Evolutionary conservation across 1,140 invertebrate species (phyloP).

Genomic region (Platyura marginata): DNA sequence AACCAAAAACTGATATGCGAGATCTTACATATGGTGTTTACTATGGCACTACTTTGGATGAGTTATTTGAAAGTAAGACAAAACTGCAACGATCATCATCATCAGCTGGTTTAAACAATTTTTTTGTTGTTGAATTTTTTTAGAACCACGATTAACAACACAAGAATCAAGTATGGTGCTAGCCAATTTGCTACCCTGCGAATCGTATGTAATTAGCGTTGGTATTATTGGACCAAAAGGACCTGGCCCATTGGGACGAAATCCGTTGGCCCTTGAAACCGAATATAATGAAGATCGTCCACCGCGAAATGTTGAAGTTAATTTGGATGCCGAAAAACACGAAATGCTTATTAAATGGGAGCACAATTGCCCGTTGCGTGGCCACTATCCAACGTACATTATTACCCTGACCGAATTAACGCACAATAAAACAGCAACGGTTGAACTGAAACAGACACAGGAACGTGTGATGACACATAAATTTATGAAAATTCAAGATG

Average conservation of each 20-base stretch:
- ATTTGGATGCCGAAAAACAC: slow-evolving; percentile 22
- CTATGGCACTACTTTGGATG: slow-evolving; percentile 30
- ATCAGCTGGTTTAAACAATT: slow-evolving; percentile 3
- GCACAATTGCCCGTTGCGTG: slow-evolving; percentile 3
- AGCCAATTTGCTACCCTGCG: slow-evolving; percentile 45
- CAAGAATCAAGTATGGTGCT: slow-evolving; percentile 35
- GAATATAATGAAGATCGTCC: slow-evolving; percentile 34
- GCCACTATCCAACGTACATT: slow-evolving; percentile 4
- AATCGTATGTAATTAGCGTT: slow-evolving; percentile 52
- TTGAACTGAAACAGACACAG: slow-evolving; percentile 23
- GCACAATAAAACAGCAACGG: slow-evolving; percentile 23
- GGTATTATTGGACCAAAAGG: slow-evolving; percentile 41
- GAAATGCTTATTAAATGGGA: slow-evolving; percentile 33
- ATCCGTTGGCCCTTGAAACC: slow-evolving; percentile 34
- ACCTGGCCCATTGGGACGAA: slow-evolving; percentile 37
- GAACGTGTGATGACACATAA: slow-evolving; percentile 27
- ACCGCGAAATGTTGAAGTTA: slow-evolving; percentile 23
- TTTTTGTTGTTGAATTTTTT: slow-evolving; percentile 10
- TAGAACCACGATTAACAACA: slow-evolving; percentile 34
- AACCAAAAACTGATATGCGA: slow-evolving; percentile 27
- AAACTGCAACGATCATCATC: slow-evolving; percentile 4
- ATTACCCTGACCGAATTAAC: slow-evolving; percentile 30
- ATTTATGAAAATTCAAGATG: slow-evolving; percentile 34
- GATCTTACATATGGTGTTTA: slow-evolving; percentile 45
- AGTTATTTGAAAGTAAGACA: slow-evolving; percentile 28